Conservation (phyloP, 1,140 invertebrate species). For the Pseudomyrmex cubaensis region DNA sequence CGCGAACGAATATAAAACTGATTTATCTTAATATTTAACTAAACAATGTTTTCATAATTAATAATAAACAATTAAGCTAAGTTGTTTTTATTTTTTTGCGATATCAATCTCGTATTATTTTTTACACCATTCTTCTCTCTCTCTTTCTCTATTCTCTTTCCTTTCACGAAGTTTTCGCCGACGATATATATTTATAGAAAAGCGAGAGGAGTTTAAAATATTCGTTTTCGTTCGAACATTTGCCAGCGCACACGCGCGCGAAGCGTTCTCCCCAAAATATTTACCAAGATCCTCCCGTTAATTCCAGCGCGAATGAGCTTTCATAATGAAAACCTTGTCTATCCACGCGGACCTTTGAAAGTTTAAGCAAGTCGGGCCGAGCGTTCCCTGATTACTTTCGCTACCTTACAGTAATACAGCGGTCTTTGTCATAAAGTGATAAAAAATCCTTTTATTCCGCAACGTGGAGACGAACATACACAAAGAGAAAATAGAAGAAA, state of each 20-base stretch:
- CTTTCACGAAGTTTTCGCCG: background rate
- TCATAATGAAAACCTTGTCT: constrained; percentile 54
- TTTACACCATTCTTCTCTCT: background rate
- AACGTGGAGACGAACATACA: background rate
- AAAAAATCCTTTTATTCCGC: constrained; percentile 2
- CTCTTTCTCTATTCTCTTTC: no score
- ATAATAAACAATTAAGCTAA: background rate
- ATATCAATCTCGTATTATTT: background rate
- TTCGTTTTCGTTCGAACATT: constrained; percentile 22
- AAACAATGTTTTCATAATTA: background rate
- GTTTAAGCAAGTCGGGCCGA: constrained; percentile 34
- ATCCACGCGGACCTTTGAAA: constrained; percentile 42
- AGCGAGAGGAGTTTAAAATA: constrained; percentile 16
- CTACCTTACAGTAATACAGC: background rate
- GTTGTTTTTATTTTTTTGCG: no score
- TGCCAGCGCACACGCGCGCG: background rate
- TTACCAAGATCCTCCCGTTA: constrained; percentile 37
- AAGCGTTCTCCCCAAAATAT: constrained; percentile 38
- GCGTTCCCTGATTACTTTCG: constrained; percentile 44
- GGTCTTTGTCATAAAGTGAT: constrained; percentile 12
- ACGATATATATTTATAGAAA: constrained; percentile 8
- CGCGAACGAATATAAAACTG: background rate
- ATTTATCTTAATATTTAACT: constrained; percentile 3
- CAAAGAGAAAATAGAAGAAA: background rate
- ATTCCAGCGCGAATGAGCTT: constrained; percentile 44